Evolutionary conservation across 1,140 invertebrate genomes (phyloP).

Genomic region (Stenopsyche tienmushanensis): DNA sequence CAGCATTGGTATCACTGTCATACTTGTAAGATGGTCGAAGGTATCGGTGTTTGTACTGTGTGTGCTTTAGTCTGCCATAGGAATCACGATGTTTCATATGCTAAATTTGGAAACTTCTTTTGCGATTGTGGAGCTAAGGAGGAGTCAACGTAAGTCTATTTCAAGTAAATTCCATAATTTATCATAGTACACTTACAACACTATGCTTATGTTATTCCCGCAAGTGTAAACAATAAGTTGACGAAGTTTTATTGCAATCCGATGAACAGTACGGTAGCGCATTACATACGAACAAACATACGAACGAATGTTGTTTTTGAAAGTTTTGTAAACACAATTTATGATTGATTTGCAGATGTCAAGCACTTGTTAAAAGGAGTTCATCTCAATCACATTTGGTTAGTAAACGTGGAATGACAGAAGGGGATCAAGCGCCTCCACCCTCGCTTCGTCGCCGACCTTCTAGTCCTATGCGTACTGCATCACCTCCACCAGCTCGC

Average conservation of each 20-base stretch:
- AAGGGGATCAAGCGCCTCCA: conserved; percentile 54
- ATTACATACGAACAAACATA: no score
- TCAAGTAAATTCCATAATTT: no score
- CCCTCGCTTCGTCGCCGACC: conserved; percentile 69
- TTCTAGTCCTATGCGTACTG: conserved; percentile 64
- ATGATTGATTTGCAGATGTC: conserved; percentile 49
- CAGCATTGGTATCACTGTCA: conserved; percentile 98
- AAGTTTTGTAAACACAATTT: background rate
- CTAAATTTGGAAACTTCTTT: conserved; percentile 98
- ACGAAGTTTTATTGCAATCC: no score
- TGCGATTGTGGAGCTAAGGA: conserved; percentile 98
- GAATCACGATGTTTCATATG: conserved; percentile 95
- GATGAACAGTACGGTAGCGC: no score
- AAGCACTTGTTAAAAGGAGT: conserved; percentile 74
- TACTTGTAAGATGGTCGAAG: conserved; percentile 97
- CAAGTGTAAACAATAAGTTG: no score
- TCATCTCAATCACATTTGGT: conserved; percentile 44
- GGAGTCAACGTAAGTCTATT: conserved; percentile 57
- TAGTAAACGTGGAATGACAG: conserved; percentile 39
- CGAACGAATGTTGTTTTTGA: no score
- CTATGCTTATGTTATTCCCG: no score
- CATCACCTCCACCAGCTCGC: conserved; percentile 47
- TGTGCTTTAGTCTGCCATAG: conserved; percentile 96
- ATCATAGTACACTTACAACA: background rate
- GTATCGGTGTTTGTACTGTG: conserved; percentile 95